A percentile compares a stretch with the other conserved stretches of the same genome.
These are phyloP conservation scores for Ostrea denselamellosa DNA, from an alignment of 1,140 invertebrate species.

Conservation along the genomic window DNA sequence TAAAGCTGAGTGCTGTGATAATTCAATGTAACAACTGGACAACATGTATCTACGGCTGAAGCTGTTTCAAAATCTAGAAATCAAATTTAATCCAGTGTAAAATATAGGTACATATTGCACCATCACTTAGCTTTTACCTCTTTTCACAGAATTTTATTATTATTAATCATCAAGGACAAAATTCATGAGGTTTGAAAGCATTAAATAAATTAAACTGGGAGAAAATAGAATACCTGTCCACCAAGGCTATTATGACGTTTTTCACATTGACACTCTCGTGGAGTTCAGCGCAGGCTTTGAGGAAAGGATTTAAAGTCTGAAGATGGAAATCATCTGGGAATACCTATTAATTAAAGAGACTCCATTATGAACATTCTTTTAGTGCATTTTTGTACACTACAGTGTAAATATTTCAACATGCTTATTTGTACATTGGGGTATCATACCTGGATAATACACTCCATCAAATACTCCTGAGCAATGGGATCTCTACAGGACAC, in stretches of 20 bases:
- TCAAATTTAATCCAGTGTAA: too few species aligned
- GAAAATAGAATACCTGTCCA: constrained; percentile 85
- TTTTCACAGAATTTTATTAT: too few species aligned
- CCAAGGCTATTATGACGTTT: constrained; percentile 98
- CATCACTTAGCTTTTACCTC: too few species aligned
- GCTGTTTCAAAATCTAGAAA: too few species aligned
- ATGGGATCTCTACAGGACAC: constrained; percentile 99
- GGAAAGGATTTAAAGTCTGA: constrained; percentile 94
- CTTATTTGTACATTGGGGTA: not conserved
- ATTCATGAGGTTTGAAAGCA: too few species aligned
- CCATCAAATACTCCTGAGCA: constrained; percentile 99
- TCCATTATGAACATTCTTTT: not conserved
- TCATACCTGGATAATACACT: constrained; percentile 97
- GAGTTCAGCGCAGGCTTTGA: constrained; percentile 97
- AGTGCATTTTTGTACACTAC: not conserved
- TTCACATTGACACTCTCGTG: constrained; percentile 98
- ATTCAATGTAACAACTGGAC: not conserved
- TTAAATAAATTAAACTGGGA: not conserved
- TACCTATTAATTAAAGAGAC: constrained; percentile 82
- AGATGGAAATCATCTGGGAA: constrained; percentile 99
- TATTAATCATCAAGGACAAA: too few species aligned
- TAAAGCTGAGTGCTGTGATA: not conserved
- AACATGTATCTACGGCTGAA: too few species aligned
- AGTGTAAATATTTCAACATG: not conserved
- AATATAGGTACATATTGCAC: too few species aligned